Conservation (phyloP, 2,113 vertebrate species). For the Drymodes brunneopygia region DNA sequence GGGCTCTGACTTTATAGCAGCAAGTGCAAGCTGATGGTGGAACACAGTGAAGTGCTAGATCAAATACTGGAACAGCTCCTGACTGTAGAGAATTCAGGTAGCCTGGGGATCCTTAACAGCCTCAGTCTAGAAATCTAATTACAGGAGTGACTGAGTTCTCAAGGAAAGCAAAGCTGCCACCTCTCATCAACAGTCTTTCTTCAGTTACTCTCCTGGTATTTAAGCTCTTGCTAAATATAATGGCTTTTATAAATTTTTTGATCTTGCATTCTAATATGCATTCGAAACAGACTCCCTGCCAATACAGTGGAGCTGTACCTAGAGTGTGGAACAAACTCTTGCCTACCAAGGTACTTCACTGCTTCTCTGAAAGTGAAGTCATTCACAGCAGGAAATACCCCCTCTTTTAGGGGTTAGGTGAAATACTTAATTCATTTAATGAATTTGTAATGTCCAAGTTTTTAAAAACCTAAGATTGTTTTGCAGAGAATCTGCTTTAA, state of each 20-base stretch:
- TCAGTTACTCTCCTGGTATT: background rate
- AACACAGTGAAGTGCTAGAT: background rate
- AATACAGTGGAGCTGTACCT: background rate
- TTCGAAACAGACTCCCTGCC: background rate
- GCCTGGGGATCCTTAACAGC: background rate
- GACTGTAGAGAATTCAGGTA: background rate
- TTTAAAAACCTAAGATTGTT: background rate
- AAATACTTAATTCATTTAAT: background rate
- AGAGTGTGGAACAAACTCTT: background rate
- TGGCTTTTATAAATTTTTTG: background rate
- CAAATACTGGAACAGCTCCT: background rate
- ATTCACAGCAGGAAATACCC: background rate
- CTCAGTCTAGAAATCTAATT: slow-evolving; percentile 4
- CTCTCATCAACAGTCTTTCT: background rate
- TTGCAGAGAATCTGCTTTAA: background rate
- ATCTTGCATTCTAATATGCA: background rate
- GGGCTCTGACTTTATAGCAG: background rate
- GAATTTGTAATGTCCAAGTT: background rate
- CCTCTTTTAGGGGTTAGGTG: background rate
- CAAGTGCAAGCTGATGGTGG: background rate
- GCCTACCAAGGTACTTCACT: background rate
- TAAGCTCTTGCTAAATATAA: background rate
- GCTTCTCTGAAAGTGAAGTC: background rate
- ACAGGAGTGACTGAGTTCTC: background rate
- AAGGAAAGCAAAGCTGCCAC: background rate